phyloP scores from a whole-genome alignment of 2,888 invertebrate species.

The Patella depressa region DNA sequence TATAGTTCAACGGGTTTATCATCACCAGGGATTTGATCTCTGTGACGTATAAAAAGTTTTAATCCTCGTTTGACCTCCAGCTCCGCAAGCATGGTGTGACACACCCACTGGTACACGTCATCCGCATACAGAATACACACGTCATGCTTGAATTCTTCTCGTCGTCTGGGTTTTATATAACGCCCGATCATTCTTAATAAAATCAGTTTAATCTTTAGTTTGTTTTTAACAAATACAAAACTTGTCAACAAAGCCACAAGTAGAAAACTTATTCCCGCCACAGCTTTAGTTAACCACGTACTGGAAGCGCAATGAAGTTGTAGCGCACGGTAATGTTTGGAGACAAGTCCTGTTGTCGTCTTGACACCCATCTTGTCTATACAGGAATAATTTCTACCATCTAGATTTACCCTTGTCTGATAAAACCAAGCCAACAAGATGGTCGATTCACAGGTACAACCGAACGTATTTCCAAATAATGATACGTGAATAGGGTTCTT shows the following conservation, averaged over 20 bases:
- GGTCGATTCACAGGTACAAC: not conserved
- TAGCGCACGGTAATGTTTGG: not conserved
- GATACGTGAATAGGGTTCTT: not conserved
- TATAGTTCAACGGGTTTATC: not conserved
- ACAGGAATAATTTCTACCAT: constrained; percentile 1
- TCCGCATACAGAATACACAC: not conserved
- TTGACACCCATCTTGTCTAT: not conserved
- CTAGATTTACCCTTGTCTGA: not conserved
- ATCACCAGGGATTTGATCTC: not conserved
- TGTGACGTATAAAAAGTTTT: not conserved
- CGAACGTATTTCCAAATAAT: not conserved
- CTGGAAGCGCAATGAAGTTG: too few species aligned
- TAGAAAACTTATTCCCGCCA: too few species aligned
- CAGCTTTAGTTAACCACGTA: too few species aligned
- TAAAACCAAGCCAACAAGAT: not conserved
- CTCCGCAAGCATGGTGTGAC: too few species aligned
- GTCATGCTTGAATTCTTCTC: too few species aligned
- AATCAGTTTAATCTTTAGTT: too few species aligned
- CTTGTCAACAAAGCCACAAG: too few species aligned
- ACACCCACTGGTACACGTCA: not conserved
- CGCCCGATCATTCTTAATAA: too few species aligned
- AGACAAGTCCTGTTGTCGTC: not conserved
- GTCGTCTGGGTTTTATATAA: too few species aligned
- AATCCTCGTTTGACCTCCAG: too few species aligned
- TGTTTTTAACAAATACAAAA: too few species aligned